Percentiles rank a stretch among this genome's conserved stretches.
Evolutionary conservation across 2,113 vertebrate genomes (phyloP).

Genomic region (Puffinus mauretanicus): DNA sequence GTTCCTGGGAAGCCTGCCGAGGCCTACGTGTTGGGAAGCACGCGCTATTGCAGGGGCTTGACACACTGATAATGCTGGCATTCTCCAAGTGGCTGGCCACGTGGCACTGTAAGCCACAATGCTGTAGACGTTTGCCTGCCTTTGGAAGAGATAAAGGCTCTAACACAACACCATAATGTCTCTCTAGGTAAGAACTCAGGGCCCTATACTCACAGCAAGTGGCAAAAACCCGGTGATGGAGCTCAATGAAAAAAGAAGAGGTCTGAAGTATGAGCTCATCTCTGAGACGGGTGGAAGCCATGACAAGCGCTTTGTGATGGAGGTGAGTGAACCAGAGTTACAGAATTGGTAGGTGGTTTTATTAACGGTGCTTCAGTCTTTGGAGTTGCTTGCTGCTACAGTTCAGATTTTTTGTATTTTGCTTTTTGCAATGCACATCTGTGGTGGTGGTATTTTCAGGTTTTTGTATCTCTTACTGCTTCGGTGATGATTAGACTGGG

Average conservation of each 20-base stretch:
- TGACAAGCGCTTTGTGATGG: conserved; percentile 98
- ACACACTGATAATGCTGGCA: background rate
- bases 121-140: background rate
- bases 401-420: background rate
- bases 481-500: background rate
- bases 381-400: background rate
- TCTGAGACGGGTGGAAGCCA: conserved; percentile 98
- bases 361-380: background rate
- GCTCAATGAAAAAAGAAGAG: conserved; percentile 96
- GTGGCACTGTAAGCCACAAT: background rate
- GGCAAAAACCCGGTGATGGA: conserved; percentile 99
- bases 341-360: background rate
- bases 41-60: background rate
- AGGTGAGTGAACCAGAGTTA: conserved; percentile 75
- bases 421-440: background rate
- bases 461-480: background rate
- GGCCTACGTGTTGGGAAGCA: background rate
- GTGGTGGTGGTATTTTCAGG: background rate
- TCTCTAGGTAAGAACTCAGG: conserved; percentile 96
- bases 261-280: conserved; percentile 97
- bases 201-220: conserved; percentile 97
- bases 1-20: background rate
- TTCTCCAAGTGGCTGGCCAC: background rate
- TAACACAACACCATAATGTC: background rate
- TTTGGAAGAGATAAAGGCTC: background rate